A percentile compares a stretch with the other conserved stretches of the same genome.
These are phyloP conservation scores for Chelonoidis abingdonii DNA, from an alignment of 2,113 vertebrate genomes.

Conservation along the genomic window DNA sequence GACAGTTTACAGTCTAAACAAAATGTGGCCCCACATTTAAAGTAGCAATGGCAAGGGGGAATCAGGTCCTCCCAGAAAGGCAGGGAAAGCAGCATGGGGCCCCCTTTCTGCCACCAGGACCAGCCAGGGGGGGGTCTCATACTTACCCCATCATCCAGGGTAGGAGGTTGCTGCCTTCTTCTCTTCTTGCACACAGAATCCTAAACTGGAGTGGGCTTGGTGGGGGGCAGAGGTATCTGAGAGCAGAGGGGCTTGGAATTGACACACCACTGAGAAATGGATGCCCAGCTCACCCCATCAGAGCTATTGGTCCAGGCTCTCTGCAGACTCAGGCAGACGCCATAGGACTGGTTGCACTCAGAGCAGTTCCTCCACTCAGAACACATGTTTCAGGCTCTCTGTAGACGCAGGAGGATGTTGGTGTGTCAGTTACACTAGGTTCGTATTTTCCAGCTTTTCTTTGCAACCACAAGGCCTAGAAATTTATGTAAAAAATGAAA, in stretches of 20 bases:
- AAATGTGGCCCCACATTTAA: neutral
- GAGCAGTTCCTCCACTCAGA: no score
- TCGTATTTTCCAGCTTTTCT: neutral
- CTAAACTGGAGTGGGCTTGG: neutral
- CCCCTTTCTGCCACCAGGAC: neutral
- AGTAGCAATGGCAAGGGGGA: neutral
- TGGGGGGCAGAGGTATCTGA: neutral
- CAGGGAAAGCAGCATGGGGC: neutral
- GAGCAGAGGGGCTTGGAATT: neutral
- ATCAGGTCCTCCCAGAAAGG: neutral
- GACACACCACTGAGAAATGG: neutral
- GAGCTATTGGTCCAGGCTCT: neutral
- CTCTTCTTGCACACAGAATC: neutral
- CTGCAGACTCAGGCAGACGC: neutral
- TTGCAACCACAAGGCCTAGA: neutral
- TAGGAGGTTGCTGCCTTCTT: no score
- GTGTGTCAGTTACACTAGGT: neutral
- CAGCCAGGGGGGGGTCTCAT: neutral
- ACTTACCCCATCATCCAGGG: neutral
- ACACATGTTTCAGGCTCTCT: no score
- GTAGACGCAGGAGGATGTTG: neutral
- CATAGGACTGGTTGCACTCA: no score
- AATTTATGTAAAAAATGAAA: neutral
- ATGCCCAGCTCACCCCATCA: no score
- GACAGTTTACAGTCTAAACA: neutral